phyloP scores from a whole-genome alignment of 2,113 vertebrate species.

The Rhinolophus ferrumequinum region DNA sequence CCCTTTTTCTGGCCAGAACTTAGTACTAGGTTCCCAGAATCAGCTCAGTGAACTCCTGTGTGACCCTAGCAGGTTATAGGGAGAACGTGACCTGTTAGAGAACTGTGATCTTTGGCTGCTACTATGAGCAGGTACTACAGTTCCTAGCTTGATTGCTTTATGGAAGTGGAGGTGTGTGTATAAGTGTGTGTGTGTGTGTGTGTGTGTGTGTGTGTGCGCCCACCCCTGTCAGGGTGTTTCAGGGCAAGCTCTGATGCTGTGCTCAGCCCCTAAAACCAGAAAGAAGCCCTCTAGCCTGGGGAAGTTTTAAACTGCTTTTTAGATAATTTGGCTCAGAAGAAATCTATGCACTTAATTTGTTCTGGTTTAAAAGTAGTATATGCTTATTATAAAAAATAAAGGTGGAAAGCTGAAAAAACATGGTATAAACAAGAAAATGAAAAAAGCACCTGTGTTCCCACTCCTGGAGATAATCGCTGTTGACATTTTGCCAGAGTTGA shows the following conservation, averaged over 20 bases:
- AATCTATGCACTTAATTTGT: constrained; percentile 52
- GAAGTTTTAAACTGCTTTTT: constrained; percentile 50
- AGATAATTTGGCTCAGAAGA: constrained; percentile 56
- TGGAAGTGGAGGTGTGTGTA: background rate
- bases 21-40: background rate
- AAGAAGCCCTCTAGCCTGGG: background rate
- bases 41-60: background rate
- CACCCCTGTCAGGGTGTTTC: background rate
- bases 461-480: background rate
- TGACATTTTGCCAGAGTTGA: background rate
- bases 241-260: background rate
- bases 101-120: background rate
- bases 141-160: background rate
- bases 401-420: background rate
- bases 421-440: background rate
- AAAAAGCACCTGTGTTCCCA: constrained; percentile 42
- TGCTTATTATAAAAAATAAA: constrained; percentile 36
- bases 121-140: background rate
- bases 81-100: background rate
- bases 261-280: background rate
- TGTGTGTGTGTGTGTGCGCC: accelerated
- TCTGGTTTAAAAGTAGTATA: constrained; percentile 61
- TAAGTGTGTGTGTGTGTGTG: background rate
- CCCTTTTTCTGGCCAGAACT: background rate
- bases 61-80: background rate